phyloP scores from a whole-genome alignment of 2,888 invertebrate genomes.

The Ectemnius lituratus region DNA sequence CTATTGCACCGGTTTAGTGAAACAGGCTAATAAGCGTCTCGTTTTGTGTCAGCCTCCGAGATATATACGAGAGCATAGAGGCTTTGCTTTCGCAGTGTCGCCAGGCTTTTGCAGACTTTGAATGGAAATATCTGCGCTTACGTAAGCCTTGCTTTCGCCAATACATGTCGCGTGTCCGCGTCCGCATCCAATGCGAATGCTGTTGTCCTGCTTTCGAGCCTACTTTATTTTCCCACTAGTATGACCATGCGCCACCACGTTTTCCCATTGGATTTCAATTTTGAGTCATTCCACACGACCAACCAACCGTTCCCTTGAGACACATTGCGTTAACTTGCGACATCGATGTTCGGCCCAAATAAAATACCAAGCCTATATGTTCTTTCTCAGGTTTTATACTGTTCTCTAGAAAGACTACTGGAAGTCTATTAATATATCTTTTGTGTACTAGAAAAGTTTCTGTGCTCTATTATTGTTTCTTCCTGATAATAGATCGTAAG shows the following conservation, averaged over 20 bases:
- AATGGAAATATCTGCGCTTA: constrained; percentile 44
- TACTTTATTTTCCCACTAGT: constrained; percentile 6
- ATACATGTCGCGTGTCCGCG: not conserved
- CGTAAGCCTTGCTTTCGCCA: constrained; percentile 33
- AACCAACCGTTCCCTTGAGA: no score
- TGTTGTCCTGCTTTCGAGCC: constrained; percentile 10
- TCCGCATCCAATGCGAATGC: not conserved
- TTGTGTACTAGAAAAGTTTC: no score
- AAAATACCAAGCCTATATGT: no score
- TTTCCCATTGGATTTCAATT: no score
- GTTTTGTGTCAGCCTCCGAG: not conserved
- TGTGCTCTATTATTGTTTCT: no score
- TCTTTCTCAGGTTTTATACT: no score
- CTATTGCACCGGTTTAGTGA: not conserved
- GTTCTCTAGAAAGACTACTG: no score
- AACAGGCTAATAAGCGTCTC: not conserved
- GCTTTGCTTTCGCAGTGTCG: not conserved
- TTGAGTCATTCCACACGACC: no score
- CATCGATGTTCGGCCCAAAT: no score
- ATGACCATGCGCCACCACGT: not conserved
- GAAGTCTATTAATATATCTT: no score
- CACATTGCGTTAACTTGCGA: no score
- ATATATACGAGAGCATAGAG: not conserved
- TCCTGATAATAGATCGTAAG: no score
- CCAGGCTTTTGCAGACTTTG: constrained; percentile 34